Evolutionary conservation across 1,140 invertebrate species (phyloP).

Genomic region (Cheumatopsyche charites): DNA sequence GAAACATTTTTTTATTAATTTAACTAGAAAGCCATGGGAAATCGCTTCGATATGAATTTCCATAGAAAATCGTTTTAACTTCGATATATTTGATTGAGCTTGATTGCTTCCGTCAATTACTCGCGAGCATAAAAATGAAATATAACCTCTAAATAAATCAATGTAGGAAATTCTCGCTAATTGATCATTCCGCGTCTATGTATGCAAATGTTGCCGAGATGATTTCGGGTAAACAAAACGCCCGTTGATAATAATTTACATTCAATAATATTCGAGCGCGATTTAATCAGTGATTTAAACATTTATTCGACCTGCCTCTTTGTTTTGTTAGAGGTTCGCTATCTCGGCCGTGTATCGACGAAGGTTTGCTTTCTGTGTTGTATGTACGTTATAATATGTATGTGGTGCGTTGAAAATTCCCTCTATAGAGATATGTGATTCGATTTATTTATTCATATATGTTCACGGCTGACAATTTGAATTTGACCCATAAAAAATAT

Average conservation of each 20-base stretch:
- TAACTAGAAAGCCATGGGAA: too few species aligned
- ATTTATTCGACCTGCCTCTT: slow-evolving; percentile 32
- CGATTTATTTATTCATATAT: too few species aligned
- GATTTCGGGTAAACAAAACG: slow-evolving; percentile 26
- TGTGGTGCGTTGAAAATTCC: neutral
- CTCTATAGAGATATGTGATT: neutral
- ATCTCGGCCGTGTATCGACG: slow-evolving; percentile 13
- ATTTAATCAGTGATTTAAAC: slow-evolving; percentile 29
- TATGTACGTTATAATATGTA: neutral
- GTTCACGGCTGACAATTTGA: too few species aligned
- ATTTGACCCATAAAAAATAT: neutral
- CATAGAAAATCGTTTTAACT: too few species aligned
- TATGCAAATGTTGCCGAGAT: neutral
- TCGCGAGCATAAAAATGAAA: too few species aligned
- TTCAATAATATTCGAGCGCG: slow-evolving; percentile 23
- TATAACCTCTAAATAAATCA: too few species aligned
- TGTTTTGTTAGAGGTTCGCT: slow-evolving; percentile 8
- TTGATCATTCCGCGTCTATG: neutral
- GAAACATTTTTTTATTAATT: too few species aligned
- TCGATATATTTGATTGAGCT: too few species aligned
- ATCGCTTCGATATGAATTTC: too few species aligned
- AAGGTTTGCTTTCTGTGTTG: neutral
- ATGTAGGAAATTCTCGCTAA: too few species aligned
- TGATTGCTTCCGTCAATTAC: too few species aligned
- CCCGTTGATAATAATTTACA: slow-evolving; percentile 6